These are phyloP conservation scores for Hystrix cristata DNA, from an alignment of 2,113 vertebrate species.

Conservation along the genomic window DNA sequence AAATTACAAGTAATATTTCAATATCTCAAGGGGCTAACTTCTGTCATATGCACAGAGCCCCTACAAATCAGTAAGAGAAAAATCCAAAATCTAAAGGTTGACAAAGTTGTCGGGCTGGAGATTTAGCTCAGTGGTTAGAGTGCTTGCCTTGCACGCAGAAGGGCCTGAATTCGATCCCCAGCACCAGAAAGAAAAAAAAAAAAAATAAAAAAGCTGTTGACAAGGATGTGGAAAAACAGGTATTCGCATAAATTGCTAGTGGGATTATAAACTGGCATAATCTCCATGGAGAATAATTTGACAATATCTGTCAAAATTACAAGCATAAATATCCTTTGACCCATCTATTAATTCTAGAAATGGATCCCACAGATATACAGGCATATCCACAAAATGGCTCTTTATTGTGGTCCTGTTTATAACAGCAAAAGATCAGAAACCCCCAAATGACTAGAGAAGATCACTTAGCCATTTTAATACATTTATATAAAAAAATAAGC, in stretches of 20 bases:
- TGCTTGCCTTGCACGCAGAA: too few relatives aligned
- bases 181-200: too few relatives aligned
- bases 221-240: background rate
- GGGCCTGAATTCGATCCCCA: too few relatives aligned
- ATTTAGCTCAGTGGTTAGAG: too few relatives aligned
- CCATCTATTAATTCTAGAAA: background rate
- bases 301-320: background rate
- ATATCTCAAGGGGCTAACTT: background rate
- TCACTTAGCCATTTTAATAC: background rate
- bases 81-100: background rate
- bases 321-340: background rate
- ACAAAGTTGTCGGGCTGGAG: background rate
- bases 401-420: background rate
- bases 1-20: background rate
- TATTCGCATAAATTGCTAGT: background rate
- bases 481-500: background rate
- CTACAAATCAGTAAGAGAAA: constrained; percentile 38
- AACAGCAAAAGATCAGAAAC: background rate
- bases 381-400: background rate
- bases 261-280: background rate
- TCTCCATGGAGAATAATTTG: constrained; percentile 3
- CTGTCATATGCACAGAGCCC: background rate
- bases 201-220: background rate
- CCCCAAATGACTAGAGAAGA: background rate
- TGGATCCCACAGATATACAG: background rate